Percentiles rank a stretch among this genome's conserved stretches.
phyloP scores from a whole-genome alignment of 1,140 invertebrate species.

The Atopsyche davidsoni region DNA sequence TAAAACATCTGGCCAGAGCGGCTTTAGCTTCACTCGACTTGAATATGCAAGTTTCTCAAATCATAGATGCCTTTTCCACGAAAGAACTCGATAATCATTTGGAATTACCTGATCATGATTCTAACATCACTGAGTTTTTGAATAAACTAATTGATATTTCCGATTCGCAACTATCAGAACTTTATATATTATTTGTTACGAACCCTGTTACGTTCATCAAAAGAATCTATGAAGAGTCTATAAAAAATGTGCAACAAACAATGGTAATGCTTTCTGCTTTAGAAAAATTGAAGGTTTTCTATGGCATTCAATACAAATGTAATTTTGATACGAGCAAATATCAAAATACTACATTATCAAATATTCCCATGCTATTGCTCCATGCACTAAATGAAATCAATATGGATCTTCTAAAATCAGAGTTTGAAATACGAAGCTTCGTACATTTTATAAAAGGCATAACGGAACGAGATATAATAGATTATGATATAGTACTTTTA shows the following conservation, averaged over 20 bases:
- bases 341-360: slow-evolving; percentile 2
- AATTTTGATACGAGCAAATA: slow-evolving; percentile 1
- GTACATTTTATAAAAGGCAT: slow-evolving; percentile 21
- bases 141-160: slow-evolving; percentile 22
- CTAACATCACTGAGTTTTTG: slow-evolving; percentile 15
- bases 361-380: slow-evolving; percentile 11
- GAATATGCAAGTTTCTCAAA: slow-evolving; percentile 5
- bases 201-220: slow-evolving; percentile 20
- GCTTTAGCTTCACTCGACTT: slow-evolving; percentile 1
- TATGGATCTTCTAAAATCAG: not conserved
- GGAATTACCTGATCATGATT: slow-evolving; percentile 18
- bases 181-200: slow-evolving; percentile 21
- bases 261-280: slow-evolving; percentile 12
- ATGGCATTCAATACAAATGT: slow-evolving; percentile 9
- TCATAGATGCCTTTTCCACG: slow-evolving; percentile 9
- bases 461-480: slow-evolving; percentile 9
- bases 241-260: slow-evolving; percentile 12
- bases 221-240: slow-evolving; percentile 7
- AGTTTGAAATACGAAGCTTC: slow-evolving; percentile 12
- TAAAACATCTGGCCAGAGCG: slow-evolving; percentile 12
- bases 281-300: slow-evolving; percentile 12
- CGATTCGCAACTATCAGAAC: slow-evolving; percentile 7
- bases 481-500: slow-evolving; percentile 9
- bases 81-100: slow-evolving; percentile 9
- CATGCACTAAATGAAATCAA: slow-evolving; percentile 13